Percentiles rank a stretch among this genome's conserved stretches.
Conservation (phyloP, 2,113 vertebrate species). For the Machaerirhynchus nigripectus region DNA sequence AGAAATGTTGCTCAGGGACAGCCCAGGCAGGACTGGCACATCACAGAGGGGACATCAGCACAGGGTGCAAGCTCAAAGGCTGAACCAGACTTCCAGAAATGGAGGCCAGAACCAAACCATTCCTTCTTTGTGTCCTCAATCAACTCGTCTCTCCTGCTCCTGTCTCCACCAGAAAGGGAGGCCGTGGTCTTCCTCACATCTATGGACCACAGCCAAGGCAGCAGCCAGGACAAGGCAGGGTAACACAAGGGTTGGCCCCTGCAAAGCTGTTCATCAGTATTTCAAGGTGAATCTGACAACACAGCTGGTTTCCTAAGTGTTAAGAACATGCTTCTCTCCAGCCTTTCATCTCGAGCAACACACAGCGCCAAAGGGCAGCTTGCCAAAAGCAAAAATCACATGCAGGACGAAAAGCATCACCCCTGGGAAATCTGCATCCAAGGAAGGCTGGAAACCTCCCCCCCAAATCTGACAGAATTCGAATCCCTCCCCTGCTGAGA, state of each 20-base stretch:
- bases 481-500: not conserved
- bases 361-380: not conserved
- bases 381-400: slow-evolving; percentile 21
- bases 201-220: rapidly evolving
- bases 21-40: not conserved
- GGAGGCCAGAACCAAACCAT: not conserved
- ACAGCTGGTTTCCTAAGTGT: not conserved
- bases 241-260: not conserved
- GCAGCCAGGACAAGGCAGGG: not conserved
- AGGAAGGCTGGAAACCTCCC: not conserved
- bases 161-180: not conserved
- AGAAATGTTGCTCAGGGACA: not conserved
- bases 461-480: not conserved
- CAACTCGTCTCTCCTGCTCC: not conserved
- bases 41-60: not conserved
- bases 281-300: not conserved
- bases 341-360: slow-evolving; percentile 27
- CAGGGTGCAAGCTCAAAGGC: not conserved
- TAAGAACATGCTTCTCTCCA: not conserved
- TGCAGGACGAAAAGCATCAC: not conserved
- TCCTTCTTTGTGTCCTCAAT: not conserved
- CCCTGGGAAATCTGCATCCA: slow-evolving; percentile 26
- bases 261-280: not conserved
- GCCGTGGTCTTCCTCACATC: not conserved
- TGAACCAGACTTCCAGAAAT: not conserved